Evolutionary conservation across 2,113 vertebrate species (phyloP).

Genomic region (Capreolus pygargus): DNA sequence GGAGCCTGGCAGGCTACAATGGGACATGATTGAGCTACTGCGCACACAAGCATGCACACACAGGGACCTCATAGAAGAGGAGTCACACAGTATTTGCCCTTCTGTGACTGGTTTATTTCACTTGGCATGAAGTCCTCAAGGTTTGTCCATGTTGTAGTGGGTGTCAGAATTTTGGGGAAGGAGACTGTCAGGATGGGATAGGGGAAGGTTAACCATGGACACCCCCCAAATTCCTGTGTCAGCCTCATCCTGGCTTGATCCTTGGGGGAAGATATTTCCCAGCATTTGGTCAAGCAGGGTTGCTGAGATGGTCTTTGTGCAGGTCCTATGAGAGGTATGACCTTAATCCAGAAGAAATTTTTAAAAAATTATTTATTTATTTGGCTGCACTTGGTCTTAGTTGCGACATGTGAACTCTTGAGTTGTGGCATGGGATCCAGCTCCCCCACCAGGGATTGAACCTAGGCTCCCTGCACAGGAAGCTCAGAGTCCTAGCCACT

Average conservation of each 20-base stretch:
- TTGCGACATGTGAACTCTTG: not conserved
- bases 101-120: not conserved
- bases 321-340: not conserved
- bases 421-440: not conserved
- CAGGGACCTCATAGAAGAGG: not conserved
- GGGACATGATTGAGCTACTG: not conserved
- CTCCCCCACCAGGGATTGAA: not conserved
- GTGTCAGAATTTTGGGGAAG: not conserved
- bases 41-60: not conserved
- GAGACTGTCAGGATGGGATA: not conserved
- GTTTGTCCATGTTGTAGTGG: too few species aligned
- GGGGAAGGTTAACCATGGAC: not conserved
- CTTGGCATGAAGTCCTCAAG: not conserved
- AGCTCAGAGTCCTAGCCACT: not conserved
- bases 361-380: not conserved
- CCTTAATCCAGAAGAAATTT: not conserved
- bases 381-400: not conserved
- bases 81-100: not conserved
- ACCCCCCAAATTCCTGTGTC: accelerated
- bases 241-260: not conserved
- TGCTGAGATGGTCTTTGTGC: not conserved
- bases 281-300: not conserved
- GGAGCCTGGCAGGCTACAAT: not conserved
- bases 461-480: not conserved
- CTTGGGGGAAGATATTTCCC: not conserved